These are phyloP conservation scores for Psittacara wagleri DNA, from an alignment of 2,113 vertebrate species.

Conservation along the genomic window DNA sequence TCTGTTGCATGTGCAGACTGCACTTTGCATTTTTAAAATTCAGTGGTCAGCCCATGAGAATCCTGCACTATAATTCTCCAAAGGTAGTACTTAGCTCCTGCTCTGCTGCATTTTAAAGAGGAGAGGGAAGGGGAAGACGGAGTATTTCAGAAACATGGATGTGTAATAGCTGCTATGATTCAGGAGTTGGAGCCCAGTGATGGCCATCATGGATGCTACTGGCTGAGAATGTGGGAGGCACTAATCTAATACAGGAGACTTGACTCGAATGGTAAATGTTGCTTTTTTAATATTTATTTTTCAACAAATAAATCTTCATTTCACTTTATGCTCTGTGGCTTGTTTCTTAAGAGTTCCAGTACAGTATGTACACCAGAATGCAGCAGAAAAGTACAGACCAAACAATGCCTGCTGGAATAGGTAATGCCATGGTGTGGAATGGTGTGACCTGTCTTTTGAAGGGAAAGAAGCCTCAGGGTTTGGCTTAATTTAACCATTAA, in stretches of 20 bases:
- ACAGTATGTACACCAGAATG: neutral
- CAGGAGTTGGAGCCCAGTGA: neutral
- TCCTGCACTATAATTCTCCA: neutral
- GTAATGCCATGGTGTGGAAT: neutral
- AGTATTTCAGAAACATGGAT: neutral
- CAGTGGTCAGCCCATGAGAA: neutral
- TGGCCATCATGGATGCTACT: neutral
- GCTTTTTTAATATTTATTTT: conserved; percentile 61
- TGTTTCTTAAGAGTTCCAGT: conserved; percentile 23
- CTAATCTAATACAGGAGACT: neutral
- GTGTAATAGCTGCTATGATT: neutral
- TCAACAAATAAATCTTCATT: conserved; percentile 64
- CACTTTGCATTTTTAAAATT: neutral
- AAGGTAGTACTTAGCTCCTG: neutral
- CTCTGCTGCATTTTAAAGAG: neutral
- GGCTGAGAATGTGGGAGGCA: neutral
- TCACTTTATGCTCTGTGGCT: conserved; percentile 21
- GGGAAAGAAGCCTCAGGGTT: neutral
- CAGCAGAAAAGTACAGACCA: neutral
- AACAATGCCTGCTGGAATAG: neutral
- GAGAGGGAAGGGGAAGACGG: neutral
- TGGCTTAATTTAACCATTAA: neutral
- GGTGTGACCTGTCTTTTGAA: neutral
- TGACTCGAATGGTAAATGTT: conserved; percentile 13
- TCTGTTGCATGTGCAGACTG: neutral